These are phyloP conservation scores for Sinocyclocheilus anophthalmus DNA, from an alignment of 2,113 vertebrate species.

Conservation along the genomic window DNA sequence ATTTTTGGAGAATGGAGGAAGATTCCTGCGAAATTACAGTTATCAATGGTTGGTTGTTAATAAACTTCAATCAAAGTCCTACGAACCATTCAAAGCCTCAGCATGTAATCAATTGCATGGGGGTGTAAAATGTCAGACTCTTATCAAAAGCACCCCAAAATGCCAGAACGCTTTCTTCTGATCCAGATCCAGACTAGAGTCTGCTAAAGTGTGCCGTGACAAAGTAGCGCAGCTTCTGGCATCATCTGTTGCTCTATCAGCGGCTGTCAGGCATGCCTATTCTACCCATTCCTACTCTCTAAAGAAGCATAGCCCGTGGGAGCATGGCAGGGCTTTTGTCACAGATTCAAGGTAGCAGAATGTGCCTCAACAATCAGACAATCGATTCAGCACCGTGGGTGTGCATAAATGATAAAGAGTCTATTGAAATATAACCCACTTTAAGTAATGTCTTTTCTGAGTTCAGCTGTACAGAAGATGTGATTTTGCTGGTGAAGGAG, in stretches of 20 bases:
- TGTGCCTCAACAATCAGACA: background rate
- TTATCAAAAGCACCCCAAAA: background rate
- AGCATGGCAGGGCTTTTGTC: conserved; percentile 38
- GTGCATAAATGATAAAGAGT: conserved; percentile 1
- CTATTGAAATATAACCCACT: conserved; percentile 10
- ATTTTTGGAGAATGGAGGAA: background rate
- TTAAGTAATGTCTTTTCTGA: background rate
- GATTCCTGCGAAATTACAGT: background rate
- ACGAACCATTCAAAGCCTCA: background rate
- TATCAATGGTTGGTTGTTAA: background rate
- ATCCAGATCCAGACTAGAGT: background rate
- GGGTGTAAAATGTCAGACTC: background rate
- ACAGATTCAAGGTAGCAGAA: conserved; percentile 16
- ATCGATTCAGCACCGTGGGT: background rate
- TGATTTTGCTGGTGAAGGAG: background rate
- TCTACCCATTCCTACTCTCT: background rate
- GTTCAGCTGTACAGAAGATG: background rate
- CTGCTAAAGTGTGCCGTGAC: conserved; percentile 14
- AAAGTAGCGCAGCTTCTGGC: background rate
- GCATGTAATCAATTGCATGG: background rate
- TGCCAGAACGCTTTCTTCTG: background rate
- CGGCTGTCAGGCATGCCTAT: conserved; percentile 14
- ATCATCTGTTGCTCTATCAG: conserved; percentile 21
- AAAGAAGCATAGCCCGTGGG: background rate
- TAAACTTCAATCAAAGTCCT: background rate